Evolutionary conservation across 2,797 vertebrate genomes (phyloP).

Genomic region (Oryzias dopingdopingensis): DNA sequence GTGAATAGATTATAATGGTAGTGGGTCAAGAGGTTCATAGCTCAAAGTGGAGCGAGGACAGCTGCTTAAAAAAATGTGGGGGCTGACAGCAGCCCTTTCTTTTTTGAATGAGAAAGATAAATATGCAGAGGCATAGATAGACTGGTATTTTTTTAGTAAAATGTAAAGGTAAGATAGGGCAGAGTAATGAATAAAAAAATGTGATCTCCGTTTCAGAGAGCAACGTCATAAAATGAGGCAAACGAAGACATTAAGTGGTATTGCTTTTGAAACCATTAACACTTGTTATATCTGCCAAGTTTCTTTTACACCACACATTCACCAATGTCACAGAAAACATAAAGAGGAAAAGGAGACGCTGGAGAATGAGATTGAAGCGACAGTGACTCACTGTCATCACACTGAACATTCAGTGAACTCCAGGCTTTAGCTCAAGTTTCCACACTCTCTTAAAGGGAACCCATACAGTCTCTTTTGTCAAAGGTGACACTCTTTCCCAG

Average conservation of each 20-base stretch:
- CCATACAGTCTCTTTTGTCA: no score
- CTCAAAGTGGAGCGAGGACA: conserved; percentile 43
- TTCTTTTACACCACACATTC: conserved; percentile 55
- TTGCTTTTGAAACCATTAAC: conserved; percentile 33
- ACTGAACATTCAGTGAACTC: conserved; percentile 20
- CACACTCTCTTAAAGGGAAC: no score
- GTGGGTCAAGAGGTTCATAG: conserved; percentile 50
- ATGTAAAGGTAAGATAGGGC: neutral
- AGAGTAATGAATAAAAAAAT: neutral
- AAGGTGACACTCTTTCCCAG: no score
- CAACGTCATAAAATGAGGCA: conserved; percentile 8
- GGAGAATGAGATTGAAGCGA: conserved; percentile 33
- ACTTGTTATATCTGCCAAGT: conserved; percentile 24
- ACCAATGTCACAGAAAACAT: conserved; percentile 30
- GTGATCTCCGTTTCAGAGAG: conserved; percentile 1
- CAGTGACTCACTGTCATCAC: conserved; percentile 51
- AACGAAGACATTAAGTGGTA: conserved; percentile 18
- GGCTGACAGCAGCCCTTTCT: neutral
- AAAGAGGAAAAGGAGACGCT: conserved; percentile 33
- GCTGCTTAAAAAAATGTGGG: conserved; percentile 27
- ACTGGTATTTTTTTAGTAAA: neutral
- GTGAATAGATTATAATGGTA: conserved; percentile 63
- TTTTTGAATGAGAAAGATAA: no score
- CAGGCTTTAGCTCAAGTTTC: neutral
- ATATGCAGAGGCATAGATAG: no score